Base-by-base conservation (phyloP, 2,113 vertebrate species). In the Campylomormyrus tamandua region DNA sequence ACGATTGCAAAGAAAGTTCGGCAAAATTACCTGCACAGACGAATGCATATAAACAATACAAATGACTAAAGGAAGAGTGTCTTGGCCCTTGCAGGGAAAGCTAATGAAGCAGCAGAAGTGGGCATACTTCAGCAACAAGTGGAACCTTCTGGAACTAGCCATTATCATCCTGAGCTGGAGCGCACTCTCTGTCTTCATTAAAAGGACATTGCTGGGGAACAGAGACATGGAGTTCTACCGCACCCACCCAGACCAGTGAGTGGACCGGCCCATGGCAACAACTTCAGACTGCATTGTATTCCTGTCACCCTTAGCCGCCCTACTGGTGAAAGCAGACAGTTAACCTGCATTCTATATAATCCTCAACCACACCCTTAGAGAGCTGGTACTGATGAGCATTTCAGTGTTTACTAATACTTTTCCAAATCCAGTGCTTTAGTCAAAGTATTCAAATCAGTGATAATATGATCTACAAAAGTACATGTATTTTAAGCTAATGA, bases 161-260 rank as follows among this genome's bases (percentile, higher is more conserved):
- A 98, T 98, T 88, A 98, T 98, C 91, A 15, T 97, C 90, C 95
- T 97, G 31, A 99, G 98, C 93, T 99, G 97, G 97, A 98, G 97
- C 0, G 96, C 97, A 0, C 91, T 99, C 88, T 96, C 94, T 0
- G 95, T 98, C 92, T 99, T 98, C 92, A 97, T 98, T 90, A 98
- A 97, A 94, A 96, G 97, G 89, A 96, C 97, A 1, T 89, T 98
- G 92, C 93, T 97, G 48, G 98, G 96, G 0, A 95, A 95, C 8
- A 91, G 93, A 24, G 98, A 99, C 91, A 95, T 99, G 90, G 95
- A 94, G 39, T 96, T 92, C 93, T 99, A 98, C 92, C 95, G 96
- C 91, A 94, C 94, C 42, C 95, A 97, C 92, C 95, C 94, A 93
- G 93, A 97, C 15, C 94, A 96, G 97, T 99, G 93, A 96, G 96